Percentiles rank a stretch among this genome's conserved stretches.
Evolutionary conservation across 2,888 invertebrate species (phyloP).

Genomic region (Temnothorax unifasciatus): DNA sequence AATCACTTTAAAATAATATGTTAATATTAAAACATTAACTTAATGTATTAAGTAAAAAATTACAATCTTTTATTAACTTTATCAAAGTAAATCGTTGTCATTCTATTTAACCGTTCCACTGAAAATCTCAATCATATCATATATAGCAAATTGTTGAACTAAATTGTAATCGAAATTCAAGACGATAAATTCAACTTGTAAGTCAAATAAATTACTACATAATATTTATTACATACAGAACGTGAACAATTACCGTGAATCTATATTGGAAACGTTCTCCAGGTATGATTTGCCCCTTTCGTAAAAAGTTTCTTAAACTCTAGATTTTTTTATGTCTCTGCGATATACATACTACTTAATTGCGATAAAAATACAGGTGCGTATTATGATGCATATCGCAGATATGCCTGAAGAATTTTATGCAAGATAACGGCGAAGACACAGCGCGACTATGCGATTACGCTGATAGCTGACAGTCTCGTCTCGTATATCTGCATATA

Average conservation of each 20-base stretch:
- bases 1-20: neutral
- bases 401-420: constrained; percentile 7
- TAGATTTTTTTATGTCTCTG: neutral
- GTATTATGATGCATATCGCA: neutral
- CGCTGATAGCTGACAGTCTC: neutral
- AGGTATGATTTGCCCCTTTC: neutral
- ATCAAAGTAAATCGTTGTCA: neutral
- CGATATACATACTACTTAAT: neutral
- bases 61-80: neutral
- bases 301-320: constrained; percentile 1
- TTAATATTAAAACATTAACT: neutral
- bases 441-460: constrained; percentile 8
- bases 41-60: neutral
- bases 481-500: constrained; percentile 32
- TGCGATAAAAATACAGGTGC: constrained; percentile 15
- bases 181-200: neutral
- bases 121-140: neutral
- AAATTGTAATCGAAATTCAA: neutral
- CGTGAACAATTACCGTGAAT: neutral
- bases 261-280: neutral
- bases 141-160: neutral
- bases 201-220: neutral
- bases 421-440: constrained; percentile 12
- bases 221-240: constrained; percentile 2
- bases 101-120: neutral